Base-by-base conservation (phyloP, 2,113 vertebrate genomes). In the Chaetodon auriga region DNA sequence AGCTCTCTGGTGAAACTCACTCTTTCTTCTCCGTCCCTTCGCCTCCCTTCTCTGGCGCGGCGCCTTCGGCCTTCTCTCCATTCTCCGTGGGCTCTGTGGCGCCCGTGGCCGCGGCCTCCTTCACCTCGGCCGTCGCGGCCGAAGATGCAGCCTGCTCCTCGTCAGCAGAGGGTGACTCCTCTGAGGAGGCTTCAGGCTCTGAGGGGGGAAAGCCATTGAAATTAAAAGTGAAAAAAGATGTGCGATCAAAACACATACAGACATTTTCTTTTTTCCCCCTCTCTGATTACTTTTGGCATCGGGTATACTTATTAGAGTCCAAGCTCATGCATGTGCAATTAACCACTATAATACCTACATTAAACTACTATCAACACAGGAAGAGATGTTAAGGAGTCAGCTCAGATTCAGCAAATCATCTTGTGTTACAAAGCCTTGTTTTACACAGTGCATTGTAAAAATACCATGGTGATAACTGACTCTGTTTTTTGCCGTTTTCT, bases 101-200 rank as follows among this genome's bases (percentile, higher is more conserved):
- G 62, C 94, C 96, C 2, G 94, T 93, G 2, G 92, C 95, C 80
- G 95, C 95, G 2, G 90, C 85, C 76, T 96, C 96, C 36, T 87
- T 76, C 0, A 19, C 82, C 10, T 80, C 92, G 19, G 95, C 92
- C 9, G 77, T 79, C 1, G 96, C 84, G 7, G 95, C 93, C 1
- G 96, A 94, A 5, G 96, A 93, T 19, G 95, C 87, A 0, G 95
- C 95, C 68, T 93, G 95, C 54, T 97, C 97, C 80, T 97, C 97
- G 68, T 93, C 97, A 7, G 90, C 94, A 60, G 97, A 96, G 35
- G 96, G 94, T 9, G 97, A 97, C 84, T 97, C 97, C 77, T 97
- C 97, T 3, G 97, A 96, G 64, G 96, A 96, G 80, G 94, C 90
- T 86, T 98, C 97, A 18, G 95, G 93, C 76, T 98, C 95, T 95